phyloP scores from a whole-genome alignment of 2,888 invertebrate genomes.

The Eumerus sabulonum region DNA sequence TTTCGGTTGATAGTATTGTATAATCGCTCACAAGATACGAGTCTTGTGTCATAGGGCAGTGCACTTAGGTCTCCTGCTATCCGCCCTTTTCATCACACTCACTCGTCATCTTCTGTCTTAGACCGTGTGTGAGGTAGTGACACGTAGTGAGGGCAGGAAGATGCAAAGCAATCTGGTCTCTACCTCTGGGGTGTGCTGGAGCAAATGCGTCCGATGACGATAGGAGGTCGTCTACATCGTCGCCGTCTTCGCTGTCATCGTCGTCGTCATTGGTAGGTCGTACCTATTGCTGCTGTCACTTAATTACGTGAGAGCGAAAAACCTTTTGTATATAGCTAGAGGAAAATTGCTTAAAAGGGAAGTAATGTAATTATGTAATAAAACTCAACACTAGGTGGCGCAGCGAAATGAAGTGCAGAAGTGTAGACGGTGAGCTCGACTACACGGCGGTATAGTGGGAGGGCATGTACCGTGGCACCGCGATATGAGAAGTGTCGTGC shows the following conservation, averaged over 20 bases:
- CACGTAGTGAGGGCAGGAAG: too few species aligned
- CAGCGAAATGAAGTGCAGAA: background rate
- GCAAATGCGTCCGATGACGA: slow-evolving; percentile 9
- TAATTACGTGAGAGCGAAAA: slow-evolving; percentile 61
- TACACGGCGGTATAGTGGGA: background rate
- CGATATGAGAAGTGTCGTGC: background rate
- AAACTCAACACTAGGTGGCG: slow-evolving; percentile 5
- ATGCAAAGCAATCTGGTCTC: too few species aligned
- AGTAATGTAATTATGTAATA: slow-evolving; percentile 65
- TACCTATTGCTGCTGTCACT: slow-evolving; percentile 42
- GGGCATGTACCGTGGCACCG: background rate
- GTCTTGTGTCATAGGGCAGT: slow-evolving; percentile 68
- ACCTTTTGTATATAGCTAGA: slow-evolving; percentile 34
- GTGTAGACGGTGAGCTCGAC: too few species aligned
- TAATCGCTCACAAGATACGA: slow-evolving; percentile 47
- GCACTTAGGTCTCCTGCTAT: slow-evolving; percentile 54
- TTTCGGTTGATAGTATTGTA: slow-evolving; percentile 41
- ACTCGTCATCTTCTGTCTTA: too few species aligned
- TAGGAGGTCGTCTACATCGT: slow-evolving; percentile 13
- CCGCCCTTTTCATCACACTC: slow-evolving; percentile 6
- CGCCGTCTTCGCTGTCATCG: slow-evolving; percentile 12
- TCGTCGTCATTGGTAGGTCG: slow-evolving; percentile 15
- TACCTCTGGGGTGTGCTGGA: background rate
- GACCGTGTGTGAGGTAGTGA: too few species aligned
- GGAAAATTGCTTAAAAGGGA: slow-evolving; percentile 64